These are phyloP conservation scores for Anguilla anguilla DNA, from an alignment of 2,797 vertebrate genomes.

Conservation along the genomic window DNA sequence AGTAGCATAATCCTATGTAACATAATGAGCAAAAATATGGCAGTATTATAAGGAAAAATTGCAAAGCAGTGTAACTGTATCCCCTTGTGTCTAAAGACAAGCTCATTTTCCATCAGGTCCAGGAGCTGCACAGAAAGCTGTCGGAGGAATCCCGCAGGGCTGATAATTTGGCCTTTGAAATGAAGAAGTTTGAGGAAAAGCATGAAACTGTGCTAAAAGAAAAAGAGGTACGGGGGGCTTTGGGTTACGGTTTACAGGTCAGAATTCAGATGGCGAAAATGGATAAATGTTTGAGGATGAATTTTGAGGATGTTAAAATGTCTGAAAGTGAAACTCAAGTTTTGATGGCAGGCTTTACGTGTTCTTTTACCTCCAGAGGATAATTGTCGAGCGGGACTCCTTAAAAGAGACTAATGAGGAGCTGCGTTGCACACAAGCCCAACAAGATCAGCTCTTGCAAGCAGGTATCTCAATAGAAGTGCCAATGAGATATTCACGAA, in stretches of 20 bases:
- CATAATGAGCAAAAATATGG: not conserved
- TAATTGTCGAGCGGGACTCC: conserved; percentile 89
- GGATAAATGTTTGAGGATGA: not conserved
- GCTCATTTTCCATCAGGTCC: conserved; percentile 73
- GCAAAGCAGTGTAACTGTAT: not conserved
- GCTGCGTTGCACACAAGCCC: conserved; percentile 88
- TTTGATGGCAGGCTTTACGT: not conserved
- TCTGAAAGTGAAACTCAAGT: not conserved
- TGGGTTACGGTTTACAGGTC: not conserved
- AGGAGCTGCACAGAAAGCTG: conserved; percentile 89
- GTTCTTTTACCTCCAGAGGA: conserved; percentile 71
- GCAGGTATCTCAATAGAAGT: conserved; percentile 72
- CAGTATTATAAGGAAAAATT: not conserved
- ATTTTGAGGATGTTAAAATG: not conserved
- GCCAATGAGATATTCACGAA: not conserved
- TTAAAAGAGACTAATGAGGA: conserved; percentile 96
- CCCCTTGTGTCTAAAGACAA: not conserved
- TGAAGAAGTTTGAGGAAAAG: conserved; percentile 90
- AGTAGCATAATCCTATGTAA: not conserved
- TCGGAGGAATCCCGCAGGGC: conserved; percentile 91
- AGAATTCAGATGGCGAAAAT: not conserved
- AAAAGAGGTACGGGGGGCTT: conserved; percentile 80
- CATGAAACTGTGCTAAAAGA: conserved; percentile 89
- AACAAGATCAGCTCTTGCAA: conserved; percentile 87
- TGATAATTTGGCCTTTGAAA: conserved; percentile 90